Evolutionary conservation across 2,888 invertebrate species (phyloP).

Genomic region (Anticlea derivata): DNA sequence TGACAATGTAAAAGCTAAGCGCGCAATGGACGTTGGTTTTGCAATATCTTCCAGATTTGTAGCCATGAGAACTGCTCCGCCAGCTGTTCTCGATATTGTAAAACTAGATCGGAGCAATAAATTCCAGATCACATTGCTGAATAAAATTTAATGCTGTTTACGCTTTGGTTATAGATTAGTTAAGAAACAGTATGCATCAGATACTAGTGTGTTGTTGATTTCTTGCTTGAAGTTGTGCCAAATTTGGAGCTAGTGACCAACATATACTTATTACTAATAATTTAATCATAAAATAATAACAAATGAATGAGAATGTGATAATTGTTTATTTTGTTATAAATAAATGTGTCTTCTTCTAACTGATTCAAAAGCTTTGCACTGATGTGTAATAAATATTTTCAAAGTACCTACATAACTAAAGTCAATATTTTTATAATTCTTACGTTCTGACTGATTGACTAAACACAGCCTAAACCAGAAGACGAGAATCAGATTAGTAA

Average conservation of each 20-base stretch:
- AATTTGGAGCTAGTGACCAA: constrained; percentile 13
- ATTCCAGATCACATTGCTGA: constrained; percentile 70
- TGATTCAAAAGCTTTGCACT: no score
- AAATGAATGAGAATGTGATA: no score
- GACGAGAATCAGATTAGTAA: no score
- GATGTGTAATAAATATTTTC: no score
- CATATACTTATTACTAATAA: constrained; percentile 14
- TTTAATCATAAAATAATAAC: no score
- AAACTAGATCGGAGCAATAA: constrained; percentile 66
- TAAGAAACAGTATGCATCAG: constrained; percentile 46
- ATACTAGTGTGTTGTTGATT: constrained; percentile 28
- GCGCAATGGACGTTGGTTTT: constrained; percentile 30
- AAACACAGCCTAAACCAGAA: no score
- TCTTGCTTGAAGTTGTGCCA: constrained; percentile 15
- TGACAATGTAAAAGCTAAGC: constrained; percentile 23
- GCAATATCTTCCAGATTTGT: constrained; percentile 32
- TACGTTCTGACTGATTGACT: no score
- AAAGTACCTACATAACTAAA: no score
- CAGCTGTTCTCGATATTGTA: constrained; percentile 63
- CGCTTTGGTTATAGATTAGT: constrained; percentile 46
- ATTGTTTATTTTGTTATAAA: no score
- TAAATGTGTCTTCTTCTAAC: no score
- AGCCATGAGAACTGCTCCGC: constrained; percentile 57
- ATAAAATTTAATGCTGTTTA: constrained; percentile 60
- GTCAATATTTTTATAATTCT: no score